Evolutionary conservation across 2,888 invertebrate genomes (phyloP), one percentile per base, ranked within the genome.

Genomic region (Choristoneura rosaceana): DNA sequence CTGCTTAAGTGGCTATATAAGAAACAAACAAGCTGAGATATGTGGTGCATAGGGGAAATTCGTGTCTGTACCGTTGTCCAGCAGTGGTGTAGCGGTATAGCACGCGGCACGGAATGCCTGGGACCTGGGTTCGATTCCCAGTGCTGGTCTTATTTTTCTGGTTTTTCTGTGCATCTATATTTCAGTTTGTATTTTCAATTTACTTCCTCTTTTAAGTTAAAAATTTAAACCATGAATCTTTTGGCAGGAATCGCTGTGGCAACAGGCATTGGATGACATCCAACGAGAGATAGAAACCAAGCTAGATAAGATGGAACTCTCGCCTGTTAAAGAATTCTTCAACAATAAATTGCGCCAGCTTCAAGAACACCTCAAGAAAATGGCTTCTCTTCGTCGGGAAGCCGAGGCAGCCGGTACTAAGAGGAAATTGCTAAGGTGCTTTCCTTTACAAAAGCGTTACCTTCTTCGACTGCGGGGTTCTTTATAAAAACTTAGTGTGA

Each of bases 381-480:
- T 96, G 81, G 93, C 95, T 0, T 92, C 94, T 2, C 81, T 96
- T 78, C 95, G 95, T 67, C 90, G 93, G 45, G 96, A 96, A 69
- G 95, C 94, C 0, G 96, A 97, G 75, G 97, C 97, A 0, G 97
- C 97, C 4, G 97, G 96, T 4, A 95, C 96, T 0, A 96, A 96
- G 84, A 94, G 90, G 70, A 96, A 95, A 84, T 88, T 96, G 17
- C 87, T 97, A 17, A 95, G 95, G 96, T 95, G 82, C 58, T 60
- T 17, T 75, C 60, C 63, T 62, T 62, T 76, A 15, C 7, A 8
- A 47, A 7, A 52, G n/a, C 47, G n/a, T 47, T 47, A n/a, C 7
- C 47, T 15, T 52, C 50, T 52, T 15, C 17, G 3, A 52, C 8
- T 15, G 12, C 25, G 3, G 25, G 5, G 25, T 55, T 52, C 52